Evolutionary conservation across 37 sponge, comb jelly and placozoan species (phyloP).

Genomic region (Diacarnus erythraeanus): DNA sequence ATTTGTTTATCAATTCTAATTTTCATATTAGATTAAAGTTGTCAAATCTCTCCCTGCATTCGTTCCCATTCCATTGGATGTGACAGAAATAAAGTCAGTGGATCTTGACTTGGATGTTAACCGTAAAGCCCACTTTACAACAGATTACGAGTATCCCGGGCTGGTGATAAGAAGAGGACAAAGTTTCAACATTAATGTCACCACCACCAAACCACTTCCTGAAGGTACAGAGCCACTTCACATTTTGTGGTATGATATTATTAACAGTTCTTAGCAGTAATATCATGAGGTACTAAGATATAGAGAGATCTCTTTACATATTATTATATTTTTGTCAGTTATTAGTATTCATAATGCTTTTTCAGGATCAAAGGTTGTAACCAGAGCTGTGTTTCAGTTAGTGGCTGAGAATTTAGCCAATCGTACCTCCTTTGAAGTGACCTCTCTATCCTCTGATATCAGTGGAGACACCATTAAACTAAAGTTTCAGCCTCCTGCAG

Average conservation of each 20-base stretch:
- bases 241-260: neutral
- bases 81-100: neutral
- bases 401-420: neutral
- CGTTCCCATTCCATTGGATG: neutral
- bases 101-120: conserved; percentile 16
- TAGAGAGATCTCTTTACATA: too few relatives aligned
- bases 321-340: too few relatives aligned
- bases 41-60: neutral
- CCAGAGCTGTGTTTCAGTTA: conserved; percentile 24
- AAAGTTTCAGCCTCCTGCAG: conserved; percentile 39
- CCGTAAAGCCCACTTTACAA: conserved; percentile 33
- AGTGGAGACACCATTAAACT: conserved; percentile 15
- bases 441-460: neutral
- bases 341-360: neutral
- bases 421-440: conserved; percentile 4
- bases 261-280: too few relatives aligned
- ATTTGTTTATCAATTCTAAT: neutral
- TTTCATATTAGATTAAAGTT: conserved; percentile 9
- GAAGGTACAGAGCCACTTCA: conserved; percentile 1
- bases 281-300: too few relatives aligned
- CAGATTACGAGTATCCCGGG: conserved; percentile 22
- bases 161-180: conserved; percentile 61
- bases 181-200: conserved; percentile 35
- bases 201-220: conserved; percentile 23
- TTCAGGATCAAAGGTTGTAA: conserved; percentile 11